phyloP scores from a whole-genome alignment of 2,888 invertebrate species.

The Ariolimax columbianus region DNA sequence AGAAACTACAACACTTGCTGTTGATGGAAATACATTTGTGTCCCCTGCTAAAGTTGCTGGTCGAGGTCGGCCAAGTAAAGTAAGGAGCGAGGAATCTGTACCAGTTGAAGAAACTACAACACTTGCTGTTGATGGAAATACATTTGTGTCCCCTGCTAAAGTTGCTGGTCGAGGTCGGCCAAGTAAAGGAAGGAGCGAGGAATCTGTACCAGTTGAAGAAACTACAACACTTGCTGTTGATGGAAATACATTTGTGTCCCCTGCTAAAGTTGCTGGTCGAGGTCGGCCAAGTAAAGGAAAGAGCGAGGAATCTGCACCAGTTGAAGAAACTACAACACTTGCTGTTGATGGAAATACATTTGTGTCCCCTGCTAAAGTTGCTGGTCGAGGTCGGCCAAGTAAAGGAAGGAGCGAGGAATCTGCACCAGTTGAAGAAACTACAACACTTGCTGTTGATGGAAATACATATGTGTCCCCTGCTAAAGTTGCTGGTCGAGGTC shows the following conservation, averaged over 20 bases:
- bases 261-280: background rate
- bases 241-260: background rate
- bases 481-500: background rate
- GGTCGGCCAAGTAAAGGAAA: background rate
- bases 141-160: background rate
- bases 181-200: too few relatives aligned
- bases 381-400: background rate
- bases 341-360: too few relatives aligned
- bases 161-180: background rate
- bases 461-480: background rate
- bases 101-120: background rate
- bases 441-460: background rate
- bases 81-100: background rate
- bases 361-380: background rate
- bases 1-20: background rate
- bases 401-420: too few relatives aligned
- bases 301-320: background rate
- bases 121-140: background rate
- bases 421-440: background rate
- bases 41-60: background rate
- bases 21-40: too few relatives aligned
- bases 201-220: slow-evolving; percentile 1
- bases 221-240: background rate
- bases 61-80: background rate
- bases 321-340: background rate